A percentile compares a stretch with the other conserved stretches of the same genome.
Evolutionary conservation across 2,888 invertebrate species (phyloP).

Genomic region (Portevinia maculata): DNA sequence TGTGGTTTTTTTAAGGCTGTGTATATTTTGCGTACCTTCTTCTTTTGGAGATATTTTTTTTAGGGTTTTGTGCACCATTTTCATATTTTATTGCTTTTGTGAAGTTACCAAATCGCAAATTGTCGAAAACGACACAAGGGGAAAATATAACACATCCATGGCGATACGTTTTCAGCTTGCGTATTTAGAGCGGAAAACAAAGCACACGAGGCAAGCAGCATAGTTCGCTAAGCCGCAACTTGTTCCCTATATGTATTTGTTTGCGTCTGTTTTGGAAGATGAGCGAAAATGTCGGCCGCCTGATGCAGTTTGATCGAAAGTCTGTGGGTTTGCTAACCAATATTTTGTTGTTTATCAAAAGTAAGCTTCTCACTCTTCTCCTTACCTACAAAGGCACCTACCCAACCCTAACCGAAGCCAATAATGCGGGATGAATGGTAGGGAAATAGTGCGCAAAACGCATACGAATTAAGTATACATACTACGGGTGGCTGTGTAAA

Average conservation of each 20-base stretch:
- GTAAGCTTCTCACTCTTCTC: background rate
- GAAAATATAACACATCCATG: conserved; percentile 12
- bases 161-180: conserved; percentile 27
- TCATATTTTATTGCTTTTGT: conserved; percentile 37
- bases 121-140: conserved; percentile 30
- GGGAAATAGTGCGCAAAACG: background rate
- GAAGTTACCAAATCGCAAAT: conserved; percentile 12
- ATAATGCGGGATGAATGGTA: too few relatives aligned
- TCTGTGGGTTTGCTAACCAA: conserved; percentile 21
- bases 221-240: background rate
- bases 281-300: background rate
- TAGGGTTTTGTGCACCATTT: conserved; percentile 16
- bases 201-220: background rate
- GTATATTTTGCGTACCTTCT: conserved; percentile 16
- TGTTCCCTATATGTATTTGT: background rate
- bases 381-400: background rate
- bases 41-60: conserved; percentile 10
- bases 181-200: conserved; percentile 67
- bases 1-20: conserved; percentile 49
- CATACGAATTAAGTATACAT: conserved; percentile 1
- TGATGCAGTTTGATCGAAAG: background rate
- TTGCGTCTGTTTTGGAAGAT: background rate
- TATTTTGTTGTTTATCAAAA: background rate
- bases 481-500: background rate
- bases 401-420: too few relatives aligned